phyloP scores from a whole-genome alignment of 2,113 vertebrate genomes.

The Cranoglanis bouderius region DNA sequence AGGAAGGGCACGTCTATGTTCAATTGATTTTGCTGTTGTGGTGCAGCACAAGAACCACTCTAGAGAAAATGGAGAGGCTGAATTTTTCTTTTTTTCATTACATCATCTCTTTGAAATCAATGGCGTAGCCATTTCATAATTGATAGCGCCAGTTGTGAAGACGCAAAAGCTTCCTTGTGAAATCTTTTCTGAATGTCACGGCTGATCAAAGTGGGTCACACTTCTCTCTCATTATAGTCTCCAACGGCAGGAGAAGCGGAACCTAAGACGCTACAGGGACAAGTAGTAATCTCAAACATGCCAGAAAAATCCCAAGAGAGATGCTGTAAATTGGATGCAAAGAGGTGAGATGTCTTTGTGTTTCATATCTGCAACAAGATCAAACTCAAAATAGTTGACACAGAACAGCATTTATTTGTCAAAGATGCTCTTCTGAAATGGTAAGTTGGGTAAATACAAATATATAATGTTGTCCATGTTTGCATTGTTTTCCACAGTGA shows the following conservation, averaged over 20 bases:
- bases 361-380: slow-evolving; percentile 9
- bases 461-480: background rate
- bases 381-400: slow-evolving; percentile 15
- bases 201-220: slow-evolving; percentile 14
- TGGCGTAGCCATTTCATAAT: slow-evolving; percentile 34
- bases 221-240: background rate
- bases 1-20: slow-evolving; percentile 19
- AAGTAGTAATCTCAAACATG: slow-evolving; percentile 29
- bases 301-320: slow-evolving; percentile 12
- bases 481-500: background rate
- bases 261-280: slow-evolving; percentile 9
- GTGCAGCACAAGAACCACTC: slow-evolving; percentile 27
- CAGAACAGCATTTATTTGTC: slow-evolving; percentile 19
- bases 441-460: background rate
- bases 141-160: slow-evolving; percentile 26
- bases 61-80: background rate
- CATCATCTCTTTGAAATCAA: slow-evolving; percentile 33
- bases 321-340: slow-evolving; percentile 37
- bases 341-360: slow-evolving; percentile 13
- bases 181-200: slow-evolving; percentile 25
- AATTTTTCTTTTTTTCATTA: background rate
- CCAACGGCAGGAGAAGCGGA: slow-evolving; percentile 12
- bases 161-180: slow-evolving; percentile 27
- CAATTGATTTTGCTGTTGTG: slow-evolving; percentile 36
- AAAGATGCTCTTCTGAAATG: background rate